Evolutionary conservation across 2,113 vertebrate genomes (phyloP).

Genomic region (Mustelus asterias): DNA sequence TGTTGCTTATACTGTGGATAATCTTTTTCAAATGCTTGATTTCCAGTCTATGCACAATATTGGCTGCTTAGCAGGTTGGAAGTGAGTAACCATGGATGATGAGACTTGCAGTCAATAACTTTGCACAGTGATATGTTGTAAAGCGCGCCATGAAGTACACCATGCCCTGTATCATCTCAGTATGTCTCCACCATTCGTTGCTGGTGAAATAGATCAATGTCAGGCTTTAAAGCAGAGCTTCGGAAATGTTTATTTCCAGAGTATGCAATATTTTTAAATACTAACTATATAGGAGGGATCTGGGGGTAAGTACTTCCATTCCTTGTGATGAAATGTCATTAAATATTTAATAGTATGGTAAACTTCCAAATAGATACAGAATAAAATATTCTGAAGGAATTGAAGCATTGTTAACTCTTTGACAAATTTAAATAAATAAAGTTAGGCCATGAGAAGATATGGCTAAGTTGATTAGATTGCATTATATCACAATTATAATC

Average conservation of each 20-base stretch:
- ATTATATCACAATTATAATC: background rate
- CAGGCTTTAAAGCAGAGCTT: background rate
- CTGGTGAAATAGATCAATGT: background rate
- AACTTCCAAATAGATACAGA: background rate
- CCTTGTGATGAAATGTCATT: background rate
- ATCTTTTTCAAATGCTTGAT: background rate
- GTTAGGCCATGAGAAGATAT: background rate
- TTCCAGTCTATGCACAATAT: background rate
- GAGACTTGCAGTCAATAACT: background rate
- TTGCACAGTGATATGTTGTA: background rate
- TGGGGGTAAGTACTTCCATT: background rate
- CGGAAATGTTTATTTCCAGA: background rate
- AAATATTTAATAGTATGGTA: background rate
- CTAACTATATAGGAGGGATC: background rate
- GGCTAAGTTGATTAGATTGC: background rate
- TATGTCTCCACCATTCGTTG: background rate
- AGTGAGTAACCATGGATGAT: background rate
- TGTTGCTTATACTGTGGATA: background rate
- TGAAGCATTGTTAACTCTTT: background rate
- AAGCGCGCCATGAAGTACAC: background rate
- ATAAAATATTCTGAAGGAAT: background rate
- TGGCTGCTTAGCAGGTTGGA: background rate
- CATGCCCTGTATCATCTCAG: background rate
- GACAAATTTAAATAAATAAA: background rate
- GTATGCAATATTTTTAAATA: background rate